Conservation (phyloP, 2,113 vertebrate genomes). For the Dasyornis broadbenti region DNA sequence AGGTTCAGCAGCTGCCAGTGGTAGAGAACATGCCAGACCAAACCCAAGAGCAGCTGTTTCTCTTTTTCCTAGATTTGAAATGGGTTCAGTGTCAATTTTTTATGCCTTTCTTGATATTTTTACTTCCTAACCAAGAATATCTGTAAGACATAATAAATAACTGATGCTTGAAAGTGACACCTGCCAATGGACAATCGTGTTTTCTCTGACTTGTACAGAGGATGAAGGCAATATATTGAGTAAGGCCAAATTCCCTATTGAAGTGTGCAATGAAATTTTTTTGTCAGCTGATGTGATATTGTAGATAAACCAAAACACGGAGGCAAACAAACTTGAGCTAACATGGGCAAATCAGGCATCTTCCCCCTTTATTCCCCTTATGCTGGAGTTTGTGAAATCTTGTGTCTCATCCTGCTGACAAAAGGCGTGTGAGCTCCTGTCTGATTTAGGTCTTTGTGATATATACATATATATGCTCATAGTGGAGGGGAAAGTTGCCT, state of each 20-base stretch:
- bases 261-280: rapidly evolving
- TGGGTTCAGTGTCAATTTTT: not conserved
- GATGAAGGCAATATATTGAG: not conserved
- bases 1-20: constrained; percentile 18
- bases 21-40: not conserved
- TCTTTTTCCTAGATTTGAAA: not conserved
- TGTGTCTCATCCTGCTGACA: not conserved
- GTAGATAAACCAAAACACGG: not conserved
- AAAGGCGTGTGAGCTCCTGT: not conserved
- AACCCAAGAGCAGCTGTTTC: constrained; percentile 28
- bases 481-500: not conserved
- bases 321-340: not conserved
- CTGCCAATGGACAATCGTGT: not conserved
- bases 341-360: not conserved
- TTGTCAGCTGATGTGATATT: not conserved
- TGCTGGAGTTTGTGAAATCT: not conserved
- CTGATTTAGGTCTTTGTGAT: not conserved
- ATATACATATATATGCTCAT: not conserved
- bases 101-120: not conserved
- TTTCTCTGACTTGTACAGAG: not conserved
- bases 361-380: not conserved
- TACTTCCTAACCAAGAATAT: not conserved
- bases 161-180: not conserved
- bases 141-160: not conserved
- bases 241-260: not conserved